Percentiles rank a stretch among this genome's conserved stretches.
Conservation (phyloP, 2,888 invertebrate genomes). For the Mimachlamys varia region DNA sequence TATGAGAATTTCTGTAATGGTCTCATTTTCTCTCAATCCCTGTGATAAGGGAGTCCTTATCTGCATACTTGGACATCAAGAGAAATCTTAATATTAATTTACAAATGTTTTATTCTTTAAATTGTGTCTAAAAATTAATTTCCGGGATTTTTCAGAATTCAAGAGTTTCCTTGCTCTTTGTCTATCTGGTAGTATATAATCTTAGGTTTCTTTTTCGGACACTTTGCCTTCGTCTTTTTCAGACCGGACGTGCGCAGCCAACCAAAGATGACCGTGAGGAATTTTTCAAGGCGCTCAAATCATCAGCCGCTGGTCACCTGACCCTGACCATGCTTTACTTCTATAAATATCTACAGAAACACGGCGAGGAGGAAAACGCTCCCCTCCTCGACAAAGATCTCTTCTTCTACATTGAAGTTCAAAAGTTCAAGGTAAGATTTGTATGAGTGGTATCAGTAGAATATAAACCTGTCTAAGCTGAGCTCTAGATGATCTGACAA, state of each 20-base stretch:
- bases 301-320: slow-evolving; percentile 74
- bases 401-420: slow-evolving; percentile 80
- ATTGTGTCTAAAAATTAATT: not conserved
- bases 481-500: not conserved
- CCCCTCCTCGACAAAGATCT: slow-evolving; percentile 80
- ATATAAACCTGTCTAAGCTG: not conserved
- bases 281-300: slow-evolving; percentile 74
- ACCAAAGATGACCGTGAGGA: slow-evolving; percentile 78
- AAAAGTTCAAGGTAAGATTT: slow-evolving; percentile 78
- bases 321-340: slow-evolving; percentile 78
- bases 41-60: no score
- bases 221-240: slow-evolving; percentile 2
- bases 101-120: not conserved
- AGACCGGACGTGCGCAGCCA: slow-evolving; percentile 74
- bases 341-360: slow-evolving; percentile 79
- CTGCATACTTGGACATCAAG: no score
- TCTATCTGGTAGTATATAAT: not conserved
- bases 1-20: no score
- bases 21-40: no score
- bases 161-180: not conserved
- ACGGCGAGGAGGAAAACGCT: slow-evolving; percentile 77
- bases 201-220: not conserved
- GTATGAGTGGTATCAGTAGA: not conserved
- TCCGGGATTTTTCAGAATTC: not conserved
- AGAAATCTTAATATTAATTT: no score